Percentiles rank a stretch among this genome's conserved stretches.
Evolutionary conservation across 2,113 vertebrate species (phyloP).

Genomic region (Perca flavescens): DNA sequence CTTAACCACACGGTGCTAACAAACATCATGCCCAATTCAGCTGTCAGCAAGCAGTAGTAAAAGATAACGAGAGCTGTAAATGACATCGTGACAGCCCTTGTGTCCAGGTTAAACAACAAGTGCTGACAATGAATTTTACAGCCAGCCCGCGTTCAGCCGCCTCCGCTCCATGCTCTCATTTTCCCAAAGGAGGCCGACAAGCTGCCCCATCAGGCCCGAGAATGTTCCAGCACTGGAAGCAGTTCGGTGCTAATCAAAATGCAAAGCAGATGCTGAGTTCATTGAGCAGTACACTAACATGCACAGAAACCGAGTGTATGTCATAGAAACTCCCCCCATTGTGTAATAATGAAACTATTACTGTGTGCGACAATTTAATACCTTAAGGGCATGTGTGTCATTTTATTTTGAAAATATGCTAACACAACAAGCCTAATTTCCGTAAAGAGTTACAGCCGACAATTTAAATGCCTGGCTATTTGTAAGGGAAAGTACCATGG

Average conservation of each 20-base stretch:
- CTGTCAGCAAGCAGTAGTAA: conserved; percentile 20
- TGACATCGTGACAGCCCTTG: conserved; percentile 18
- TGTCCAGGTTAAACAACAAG: conserved; percentile 41
- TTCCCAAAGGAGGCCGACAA: conserved; percentile 48
- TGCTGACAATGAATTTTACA: conserved; percentile 37
- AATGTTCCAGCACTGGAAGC: conserved; percentile 54
- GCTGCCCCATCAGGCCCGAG: conserved; percentile 47
- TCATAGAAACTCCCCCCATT: conserved; percentile 32
- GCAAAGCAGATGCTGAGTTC: conserved; percentile 74
- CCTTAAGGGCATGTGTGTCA: neutral
- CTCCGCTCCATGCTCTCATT: conserved; percentile 54
- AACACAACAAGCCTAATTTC: neutral
- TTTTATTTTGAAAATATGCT: conserved; percentile 20
- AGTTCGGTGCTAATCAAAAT: conserved; percentile 67
- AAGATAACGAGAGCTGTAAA: conserved; percentile 19
- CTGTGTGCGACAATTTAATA: neutral
- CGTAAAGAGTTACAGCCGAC: conserved; percentile 11
- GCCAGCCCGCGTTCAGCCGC: conserved; percentile 6
- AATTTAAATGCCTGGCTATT: neutral
- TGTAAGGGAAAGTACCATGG: neutral
- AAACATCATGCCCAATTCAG: conserved; percentile 18
- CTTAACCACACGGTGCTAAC: neutral
- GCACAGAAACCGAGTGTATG: neutral
- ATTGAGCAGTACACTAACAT: conserved; percentile 11
- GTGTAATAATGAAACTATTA: conserved; percentile 21